phyloP scores from a whole-genome alignment of 2,888 invertebrate genomes.

The Chymomyza caudatula region DNA sequence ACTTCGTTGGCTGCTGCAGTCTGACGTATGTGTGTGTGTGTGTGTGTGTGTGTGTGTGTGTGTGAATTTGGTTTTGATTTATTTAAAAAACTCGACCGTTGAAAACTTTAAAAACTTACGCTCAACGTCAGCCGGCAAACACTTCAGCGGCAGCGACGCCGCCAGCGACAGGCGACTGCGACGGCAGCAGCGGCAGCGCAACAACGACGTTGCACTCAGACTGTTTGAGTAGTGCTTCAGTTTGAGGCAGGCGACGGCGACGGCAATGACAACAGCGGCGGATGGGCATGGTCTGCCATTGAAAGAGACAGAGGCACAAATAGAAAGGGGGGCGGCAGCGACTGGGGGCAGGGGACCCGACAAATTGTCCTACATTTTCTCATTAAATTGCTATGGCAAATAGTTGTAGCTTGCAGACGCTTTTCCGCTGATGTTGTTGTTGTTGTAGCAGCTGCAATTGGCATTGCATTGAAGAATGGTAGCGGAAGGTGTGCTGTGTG shows the following conservation, averaged over 20 bases:
- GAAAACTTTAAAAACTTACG: background rate
- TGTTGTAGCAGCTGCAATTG: conserved; percentile 38
- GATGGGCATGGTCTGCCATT: background rate
- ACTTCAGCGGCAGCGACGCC: background rate
- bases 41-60: conserved; percentile 38
- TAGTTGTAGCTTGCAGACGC: conserved; percentile 33
- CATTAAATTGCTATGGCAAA: conserved; percentile 69
- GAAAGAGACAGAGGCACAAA: background rate
- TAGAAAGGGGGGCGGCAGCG: background rate
- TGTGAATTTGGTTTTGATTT: conserved; percentile 38
- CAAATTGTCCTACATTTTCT: conserved; percentile 62
- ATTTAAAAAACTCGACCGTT: conserved; percentile 17
- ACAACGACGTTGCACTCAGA: conserved; percentile 46
- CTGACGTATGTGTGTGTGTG: conserved; percentile 30
- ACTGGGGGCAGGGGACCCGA: background rate
- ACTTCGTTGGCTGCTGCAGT: conserved; percentile 32
- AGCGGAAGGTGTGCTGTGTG: background rate
- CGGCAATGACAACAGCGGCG: conserved; percentile 9
- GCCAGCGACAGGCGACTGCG: background rate
- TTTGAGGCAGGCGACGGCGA: conserved; percentile 38
- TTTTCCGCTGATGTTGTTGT: background rate
- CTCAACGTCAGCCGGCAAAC: background rate
- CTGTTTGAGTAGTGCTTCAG: conserved; percentile 59
- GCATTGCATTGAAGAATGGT: background rate
- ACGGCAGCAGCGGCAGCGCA: background rate